Base-by-base conservation (phyloP, 2,797 vertebrate species). In the Monodelphis domestica region DNA sequence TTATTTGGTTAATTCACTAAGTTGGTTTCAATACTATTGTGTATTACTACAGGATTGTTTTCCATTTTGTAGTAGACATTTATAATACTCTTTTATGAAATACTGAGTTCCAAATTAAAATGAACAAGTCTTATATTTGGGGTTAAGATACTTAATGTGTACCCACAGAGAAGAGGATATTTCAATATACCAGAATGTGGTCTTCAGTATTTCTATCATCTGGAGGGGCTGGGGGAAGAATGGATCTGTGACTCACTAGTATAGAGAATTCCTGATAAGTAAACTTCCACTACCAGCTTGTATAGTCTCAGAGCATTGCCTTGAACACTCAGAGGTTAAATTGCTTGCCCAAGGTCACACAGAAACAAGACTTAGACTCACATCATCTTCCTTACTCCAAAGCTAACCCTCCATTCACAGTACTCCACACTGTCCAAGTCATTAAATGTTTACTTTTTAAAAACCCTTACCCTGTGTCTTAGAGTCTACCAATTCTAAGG, bases 1-100 rank as follows among this genome's bases (percentile, higher is more conserved):
- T 53, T 50, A 92, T 89, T 70, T 95, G 89, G 15, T 95, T 94
- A 53, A 54, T 33, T 90, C 51, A 57, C 55, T 94, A 89, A 96
- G 38, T 0, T 93, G 90, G 54, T 59, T 92, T 93, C 51, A 45
- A 5, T 95, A 91, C 45, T 24, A 63, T 38, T 70, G 38, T 30
- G 15, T 0, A 70, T 21, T 63, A 53, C 53, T 87, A 28, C n/a
- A 89, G 12, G 12, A 38, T 88, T 92, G 33, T 26, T 53, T 15
- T 70, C 63, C 15, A 21, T 45, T 24, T n/a, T n/a, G n/a, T n/a
- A n/a, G n/a, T n/a, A n/a, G n/a, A n/a, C n/a, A 21, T 45, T 24
- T 78, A 24, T 24, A 45, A 7, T 45, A 24, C 17, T 78, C 63
- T 78, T 78, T 38, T 26, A 1, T 24, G 38, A 24, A 78, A 78